Evolutionary conservation across 2,888 invertebrate species (phyloP), one percentile per base, ranked within the genome.

Genomic region (Epiblema foenella): DNA sequence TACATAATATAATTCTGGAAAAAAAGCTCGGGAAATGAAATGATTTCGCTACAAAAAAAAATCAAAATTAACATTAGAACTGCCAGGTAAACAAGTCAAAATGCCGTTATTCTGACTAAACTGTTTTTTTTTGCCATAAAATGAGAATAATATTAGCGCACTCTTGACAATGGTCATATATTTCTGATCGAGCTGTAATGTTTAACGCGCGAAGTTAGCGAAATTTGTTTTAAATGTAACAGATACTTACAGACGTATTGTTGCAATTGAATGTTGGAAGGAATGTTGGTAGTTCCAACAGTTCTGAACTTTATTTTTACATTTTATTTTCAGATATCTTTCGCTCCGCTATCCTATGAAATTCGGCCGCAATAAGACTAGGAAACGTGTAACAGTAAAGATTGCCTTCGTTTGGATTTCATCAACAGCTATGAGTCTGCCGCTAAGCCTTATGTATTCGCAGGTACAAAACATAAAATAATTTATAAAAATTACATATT

Each of bases 391-490:
- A 37, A 96, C 96, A 0, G 93, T 98, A 75, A 99, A 99, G 92
- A 98, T 99, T 67, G 95, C 96, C 17, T 96, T 98, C 84, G 99
- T 99, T 0, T 99, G 99, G 99, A 93, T 98, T 54, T 94, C 98
- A 69, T 98, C 99, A 66, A 96, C 98, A 72, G 97, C 98, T 20
- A 98, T 98, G 96, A 98, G 98, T 81, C 94, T 98, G 76, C 98
- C 98, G 0, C 93, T 98, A 65, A 97, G 97, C 82, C 94, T 98
- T 75, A 97, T 97, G 96, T 97, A 98, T 89, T 97, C 97, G 3
- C 96, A 97, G 96, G 97, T 97, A 93, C 20, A 37, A 90, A 87
- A 75, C 51, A 20, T 58, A 17, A 3, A 64, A 57, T 46, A 46
- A 57, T 46, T 1, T n/a, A 37, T 33, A 0, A 42, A 15, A 15